Conservation (phyloP, 2,113 vertebrate genomes). For the Aphyosemion australe region DNA sequence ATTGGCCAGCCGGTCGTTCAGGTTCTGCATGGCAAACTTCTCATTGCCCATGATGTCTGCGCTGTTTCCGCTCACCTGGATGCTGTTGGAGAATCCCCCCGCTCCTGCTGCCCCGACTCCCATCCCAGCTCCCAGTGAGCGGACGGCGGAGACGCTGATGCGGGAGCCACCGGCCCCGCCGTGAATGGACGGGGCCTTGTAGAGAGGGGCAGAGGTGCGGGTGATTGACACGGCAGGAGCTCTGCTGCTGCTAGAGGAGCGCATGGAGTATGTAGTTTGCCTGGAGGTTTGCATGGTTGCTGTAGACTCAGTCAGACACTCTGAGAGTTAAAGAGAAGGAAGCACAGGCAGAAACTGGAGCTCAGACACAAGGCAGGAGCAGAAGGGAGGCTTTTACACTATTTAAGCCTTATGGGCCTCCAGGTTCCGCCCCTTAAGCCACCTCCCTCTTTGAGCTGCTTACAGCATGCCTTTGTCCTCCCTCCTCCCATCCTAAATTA, state of each 20-base stretch:
- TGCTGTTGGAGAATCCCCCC: conserved; percentile 62
- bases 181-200: conserved; percentile 66
- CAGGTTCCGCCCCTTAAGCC: conserved; percentile 62
- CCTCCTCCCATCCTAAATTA: conserved; percentile 14
- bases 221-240: conserved; percentile 52
- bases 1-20: conserved; percentile 81
- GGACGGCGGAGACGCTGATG: conserved; percentile 64
- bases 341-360: conserved; percentile 50
- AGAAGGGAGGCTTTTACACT: conserved; percentile 62
- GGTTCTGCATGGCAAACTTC: conserved; percentile 84
- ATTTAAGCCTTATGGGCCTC: conserved; percentile 73
- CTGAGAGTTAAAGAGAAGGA: conserved; percentile 38
- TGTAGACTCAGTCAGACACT: conserved; percentile 52
- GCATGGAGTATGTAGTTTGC: conserved; percentile 66
- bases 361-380: conserved; percentile 73
- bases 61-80: conserved; percentile 70
- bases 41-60: conserved; percentile 81
- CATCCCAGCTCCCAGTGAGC: conserved; percentile 45
- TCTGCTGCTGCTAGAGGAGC: conserved; percentile 54
- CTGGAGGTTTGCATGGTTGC: conserved; percentile 63
- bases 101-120: conserved; percentile 36
- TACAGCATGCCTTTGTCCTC: conserved; percentile 47
- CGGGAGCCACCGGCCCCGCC: conserved; percentile 70
- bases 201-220: conserved; percentile 57
- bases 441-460: conserved; percentile 43